These are phyloP conservation scores for Benthosema pterotum DNA, from an alignment of 2,797 vertebrate genomes.

Conservation along the genomic window DNA sequence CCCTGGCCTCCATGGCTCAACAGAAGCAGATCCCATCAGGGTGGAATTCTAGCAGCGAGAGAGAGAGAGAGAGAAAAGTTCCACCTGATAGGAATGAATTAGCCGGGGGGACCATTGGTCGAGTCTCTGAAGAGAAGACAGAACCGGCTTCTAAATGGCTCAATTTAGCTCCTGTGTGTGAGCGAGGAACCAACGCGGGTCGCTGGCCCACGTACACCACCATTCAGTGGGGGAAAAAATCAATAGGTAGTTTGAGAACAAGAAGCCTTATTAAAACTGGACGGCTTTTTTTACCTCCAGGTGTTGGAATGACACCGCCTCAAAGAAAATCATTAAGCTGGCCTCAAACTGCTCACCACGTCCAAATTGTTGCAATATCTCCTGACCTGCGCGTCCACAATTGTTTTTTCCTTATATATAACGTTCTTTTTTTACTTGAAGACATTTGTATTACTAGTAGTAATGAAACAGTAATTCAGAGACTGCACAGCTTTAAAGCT, in stretches of 20 bases:
- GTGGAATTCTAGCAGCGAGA: slow-evolving; percentile 59
- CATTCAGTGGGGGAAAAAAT: no score
- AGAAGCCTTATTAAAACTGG: slow-evolving; percentile 80
- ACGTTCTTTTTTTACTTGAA: slow-evolving; percentile 51
- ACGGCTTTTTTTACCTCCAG: slow-evolving; percentile 63
- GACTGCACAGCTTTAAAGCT: slow-evolving; percentile 14
- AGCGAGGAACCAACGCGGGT: slow-evolving; percentile 69
- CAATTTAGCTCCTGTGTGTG: slow-evolving; percentile 79
- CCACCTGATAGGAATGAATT: slow-evolving; percentile 77
- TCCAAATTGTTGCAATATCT: slow-evolving; percentile 70
- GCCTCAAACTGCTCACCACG: slow-evolving; percentile 59
- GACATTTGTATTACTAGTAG: slow-evolving; percentile 55
- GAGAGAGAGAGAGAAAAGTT: slow-evolving; percentile 69
- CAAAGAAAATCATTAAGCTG: slow-evolving; percentile 70
- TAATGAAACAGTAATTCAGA: slow-evolving; percentile 16
- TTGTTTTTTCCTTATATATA: slow-evolving; percentile 55
- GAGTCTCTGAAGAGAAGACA: slow-evolving; percentile 73
- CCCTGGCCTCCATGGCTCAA: slow-evolving; percentile 44
- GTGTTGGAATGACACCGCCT: slow-evolving; percentile 71
- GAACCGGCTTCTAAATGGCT: slow-evolving; percentile 78
- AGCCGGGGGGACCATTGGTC: slow-evolving; percentile 58
- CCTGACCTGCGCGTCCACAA: slow-evolving; percentile 63
- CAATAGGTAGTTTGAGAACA: slow-evolving; percentile 84
- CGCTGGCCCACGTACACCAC: slow-evolving; percentile 70
- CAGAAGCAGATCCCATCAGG: slow-evolving; percentile 44